Percentiles rank a stretch among this genome's conserved stretches.
Evolutionary conservation across 2,888 invertebrate genomes (phyloP).

Genomic region (Bombylius discolor): DNA sequence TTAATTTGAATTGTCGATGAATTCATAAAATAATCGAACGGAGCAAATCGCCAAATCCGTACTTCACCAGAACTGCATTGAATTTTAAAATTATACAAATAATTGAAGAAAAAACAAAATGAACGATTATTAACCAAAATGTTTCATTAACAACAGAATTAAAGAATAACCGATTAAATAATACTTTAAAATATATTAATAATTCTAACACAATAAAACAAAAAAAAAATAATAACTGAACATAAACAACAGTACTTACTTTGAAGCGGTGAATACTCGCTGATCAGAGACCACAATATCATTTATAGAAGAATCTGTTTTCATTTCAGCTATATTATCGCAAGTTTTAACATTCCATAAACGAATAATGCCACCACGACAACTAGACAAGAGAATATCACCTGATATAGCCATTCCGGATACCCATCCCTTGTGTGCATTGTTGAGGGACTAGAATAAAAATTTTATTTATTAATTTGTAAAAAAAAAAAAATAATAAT

Average conservation of each 20-base stretch:
- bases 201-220: neutral
- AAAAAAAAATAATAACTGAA: neutral
- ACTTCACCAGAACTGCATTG: constrained; percentile 21
- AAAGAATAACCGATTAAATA: neutral
- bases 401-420: constrained; percentile 52
- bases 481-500: neutral
- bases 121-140: too few species aligned
- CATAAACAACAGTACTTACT: constrained; percentile 43
- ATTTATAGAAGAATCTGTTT: constrained; percentile 56
- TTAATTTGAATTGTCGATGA: constrained; percentile 13
- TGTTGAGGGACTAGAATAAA: constrained; percentile 48
- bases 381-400: constrained; percentile 54
- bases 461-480: neutral
- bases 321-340: constrained; percentile 48
- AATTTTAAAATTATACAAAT: neutral
- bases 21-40: constrained; percentile 18
- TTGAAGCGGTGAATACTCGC: constrained; percentile 68
- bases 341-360: constrained; percentile 62
- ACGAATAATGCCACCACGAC: constrained; percentile 62
- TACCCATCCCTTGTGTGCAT: constrained; percentile 81
- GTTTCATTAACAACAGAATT: too few species aligned
- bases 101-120: neutral
- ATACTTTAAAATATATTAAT: neutral
- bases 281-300: constrained; percentile 51
- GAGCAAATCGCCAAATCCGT: constrained; percentile 25